Evolutionary conservation across 23 tunicate species (phyloP).

Genomic region (Halocynthia aurantium): DNA sequence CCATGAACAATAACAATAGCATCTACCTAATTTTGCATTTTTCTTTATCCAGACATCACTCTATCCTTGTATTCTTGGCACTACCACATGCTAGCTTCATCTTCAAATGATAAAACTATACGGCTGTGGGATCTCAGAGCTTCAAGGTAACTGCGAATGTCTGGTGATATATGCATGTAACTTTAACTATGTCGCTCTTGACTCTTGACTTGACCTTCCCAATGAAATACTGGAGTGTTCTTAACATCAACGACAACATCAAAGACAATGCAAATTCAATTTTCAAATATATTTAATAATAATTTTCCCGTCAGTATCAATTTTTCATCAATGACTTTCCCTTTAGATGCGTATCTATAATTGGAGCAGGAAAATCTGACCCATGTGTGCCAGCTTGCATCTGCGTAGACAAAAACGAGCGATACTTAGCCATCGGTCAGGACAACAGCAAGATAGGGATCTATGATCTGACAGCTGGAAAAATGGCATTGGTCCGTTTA

Average conservation of each 20-base stretch:
- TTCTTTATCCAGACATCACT: slow-evolving; percentile 33
- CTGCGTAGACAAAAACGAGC: slow-evolving; percentile 51
- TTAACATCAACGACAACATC: not conserved
- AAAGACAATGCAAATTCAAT: not conserved
- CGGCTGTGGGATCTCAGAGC: slow-evolving; percentile 66
- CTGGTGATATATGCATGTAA: not conserved
- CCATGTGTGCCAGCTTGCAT: slow-evolving; percentile 44
- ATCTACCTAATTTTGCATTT: no score
- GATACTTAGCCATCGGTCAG: slow-evolving; percentile 39
- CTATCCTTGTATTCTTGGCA: slow-evolving; percentile 60
- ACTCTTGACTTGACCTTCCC: no score
- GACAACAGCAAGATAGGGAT: slow-evolving; percentile 36
- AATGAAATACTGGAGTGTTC: not conserved
- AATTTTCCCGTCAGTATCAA: not conserved
- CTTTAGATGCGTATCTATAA: slow-evolving; percentile 54
- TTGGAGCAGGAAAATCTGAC: slow-evolving; percentile 36
- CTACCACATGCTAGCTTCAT: slow-evolving; percentile 45
- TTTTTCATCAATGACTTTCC: not conserved
- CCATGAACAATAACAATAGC: no score
- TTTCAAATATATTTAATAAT: not conserved
- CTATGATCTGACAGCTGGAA: slow-evolving; percentile 51
- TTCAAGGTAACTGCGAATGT: slow-evolving; percentile 14
- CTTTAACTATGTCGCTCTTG: no score
- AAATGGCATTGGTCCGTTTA: slow-evolving; percentile 19
- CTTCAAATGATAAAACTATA: slow-evolving; percentile 68